Conservation (phyloP, 2,113 vertebrate genomes). For the Hylia prasina region DNA sequence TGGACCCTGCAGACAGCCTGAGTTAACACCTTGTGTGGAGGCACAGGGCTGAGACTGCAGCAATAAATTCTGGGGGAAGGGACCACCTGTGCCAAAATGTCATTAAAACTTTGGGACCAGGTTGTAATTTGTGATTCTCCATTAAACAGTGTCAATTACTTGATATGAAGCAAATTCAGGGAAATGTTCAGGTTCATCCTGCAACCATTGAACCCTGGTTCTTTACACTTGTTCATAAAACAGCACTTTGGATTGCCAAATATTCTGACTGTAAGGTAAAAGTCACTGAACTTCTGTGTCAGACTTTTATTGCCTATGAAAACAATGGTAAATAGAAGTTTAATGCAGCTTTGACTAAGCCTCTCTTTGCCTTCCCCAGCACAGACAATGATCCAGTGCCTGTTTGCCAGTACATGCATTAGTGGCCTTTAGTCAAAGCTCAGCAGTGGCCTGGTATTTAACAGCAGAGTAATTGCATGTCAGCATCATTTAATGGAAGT, state of each 20-base stretch:
- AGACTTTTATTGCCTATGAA: not conserved
- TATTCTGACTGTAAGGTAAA: not conserved
- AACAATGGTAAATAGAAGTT: not conserved
- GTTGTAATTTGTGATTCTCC: not conserved
- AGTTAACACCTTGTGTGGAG: not conserved
- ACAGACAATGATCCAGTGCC: not conserved
- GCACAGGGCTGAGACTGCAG: not conserved
- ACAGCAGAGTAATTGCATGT: not conserved
- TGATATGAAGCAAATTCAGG: not conserved
- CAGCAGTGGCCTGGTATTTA: slow-evolving; percentile 18
- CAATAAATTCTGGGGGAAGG: not conserved
- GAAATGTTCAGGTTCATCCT: not conserved
- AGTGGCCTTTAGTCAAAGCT: not conserved
- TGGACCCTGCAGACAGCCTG: not conserved
- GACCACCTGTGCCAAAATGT: not conserved
- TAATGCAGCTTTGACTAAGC: not conserved
- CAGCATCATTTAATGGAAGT: not conserved
- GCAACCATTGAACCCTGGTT: not conserved
- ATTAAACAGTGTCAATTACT: not conserved
- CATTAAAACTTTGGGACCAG: not conserved
- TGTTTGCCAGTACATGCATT: not conserved
- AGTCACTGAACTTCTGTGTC: not conserved
- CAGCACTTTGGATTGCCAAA: not conserved
- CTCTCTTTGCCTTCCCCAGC: not conserved
- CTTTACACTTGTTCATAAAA: not conserved